phyloP scores from a whole-genome alignment of 2,888 invertebrate species.

The Eristalis arbustorum region DNA sequence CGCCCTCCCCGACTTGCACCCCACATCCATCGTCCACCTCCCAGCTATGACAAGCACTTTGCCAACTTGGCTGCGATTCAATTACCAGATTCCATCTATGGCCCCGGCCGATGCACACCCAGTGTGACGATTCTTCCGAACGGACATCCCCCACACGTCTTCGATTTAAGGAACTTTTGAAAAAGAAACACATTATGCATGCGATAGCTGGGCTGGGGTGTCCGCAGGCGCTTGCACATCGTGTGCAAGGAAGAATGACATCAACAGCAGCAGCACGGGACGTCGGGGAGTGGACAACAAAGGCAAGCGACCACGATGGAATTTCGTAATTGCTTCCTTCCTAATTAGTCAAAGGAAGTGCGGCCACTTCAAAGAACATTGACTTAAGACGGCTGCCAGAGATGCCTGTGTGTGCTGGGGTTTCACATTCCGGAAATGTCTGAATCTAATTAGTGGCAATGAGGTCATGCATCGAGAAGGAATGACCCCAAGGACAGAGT shows the following conservation, averaged over 20 bases:
- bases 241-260: slow-evolving; percentile 17
- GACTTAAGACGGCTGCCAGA: background rate
- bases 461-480: slow-evolving; percentile 8
- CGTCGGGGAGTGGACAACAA: background rate
- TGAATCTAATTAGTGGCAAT: slow-evolving; percentile 54
- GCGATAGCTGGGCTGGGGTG: slow-evolving; percentile 16
- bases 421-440: background rate
- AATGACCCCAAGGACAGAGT: no score
- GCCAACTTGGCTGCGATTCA: background rate
- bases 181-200: slow-evolving; percentile 21
- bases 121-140: background rate
- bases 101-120: background rate
- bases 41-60: background rate
- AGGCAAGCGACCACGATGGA: slow-evolving; percentile 53
- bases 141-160: background rate
- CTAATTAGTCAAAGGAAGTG: slow-evolving; percentile 43
- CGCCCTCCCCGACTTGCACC: no score
- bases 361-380: slow-evolving; percentile 13
- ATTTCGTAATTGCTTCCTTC: slow-evolving; percentile 34
- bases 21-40: background rate
- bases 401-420: no score
- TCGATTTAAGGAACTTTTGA: slow-evolving; percentile 24
- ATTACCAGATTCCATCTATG: background rate
- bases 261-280: background rate
- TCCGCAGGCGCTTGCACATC: slow-evolving; percentile 36